Conservation (phyloP, 35 echinoderm and acorn worm species). For the Eucidaris tribuloides region DNA sequence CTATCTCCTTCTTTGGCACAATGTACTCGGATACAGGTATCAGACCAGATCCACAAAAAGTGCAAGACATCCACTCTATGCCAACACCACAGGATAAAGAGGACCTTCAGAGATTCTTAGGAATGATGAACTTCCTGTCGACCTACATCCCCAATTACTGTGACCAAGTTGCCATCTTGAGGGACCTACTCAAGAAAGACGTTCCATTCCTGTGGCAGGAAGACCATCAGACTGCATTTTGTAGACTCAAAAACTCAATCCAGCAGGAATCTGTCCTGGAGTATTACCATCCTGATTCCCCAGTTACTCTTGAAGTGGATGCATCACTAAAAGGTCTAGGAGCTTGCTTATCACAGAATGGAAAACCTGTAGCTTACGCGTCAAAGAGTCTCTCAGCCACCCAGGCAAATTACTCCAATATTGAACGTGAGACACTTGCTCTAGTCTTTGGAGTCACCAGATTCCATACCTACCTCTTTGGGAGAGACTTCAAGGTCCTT, state of each 20-base stretch:
- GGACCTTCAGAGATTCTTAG: constrained; percentile 47
- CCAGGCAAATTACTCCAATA: constrained; percentile 54
- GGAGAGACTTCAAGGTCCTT: constrained; percentile 39
- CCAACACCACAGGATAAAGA: constrained; percentile 47
- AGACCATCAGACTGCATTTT: constrained; percentile 36
- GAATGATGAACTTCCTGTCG: constrained; percentile 39
- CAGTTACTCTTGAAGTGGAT: constrained; percentile 15
- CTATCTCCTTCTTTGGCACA: constrained; percentile 48
- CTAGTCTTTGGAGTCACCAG: constrained; percentile 48
- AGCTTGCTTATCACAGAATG: constrained; percentile 31
- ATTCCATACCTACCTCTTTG: constrained; percentile 63
- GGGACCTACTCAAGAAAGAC: constrained; percentile 25
- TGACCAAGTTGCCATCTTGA: constrained; percentile 23
- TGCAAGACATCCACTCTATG: constrained; percentile 45
- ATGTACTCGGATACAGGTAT: constrained; percentile 21
- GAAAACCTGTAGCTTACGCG: constrained; percentile 56
- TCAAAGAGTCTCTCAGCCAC: constrained; percentile 51
- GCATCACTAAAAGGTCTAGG: constrained; percentile 42
- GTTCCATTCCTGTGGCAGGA: constrained; percentile 35
- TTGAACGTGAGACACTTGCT: constrained; percentile 54
- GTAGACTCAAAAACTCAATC: constrained; percentile 6
- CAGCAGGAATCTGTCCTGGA: constrained; percentile 1
- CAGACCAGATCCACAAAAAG: constrained; percentile 36
- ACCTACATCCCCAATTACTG: constrained; percentile 35
- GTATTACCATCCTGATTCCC: constrained; percentile 30